Conservation (phyloP, 2,113 vertebrate genomes). For the Aspiorhynchus laticeps region DNA sequence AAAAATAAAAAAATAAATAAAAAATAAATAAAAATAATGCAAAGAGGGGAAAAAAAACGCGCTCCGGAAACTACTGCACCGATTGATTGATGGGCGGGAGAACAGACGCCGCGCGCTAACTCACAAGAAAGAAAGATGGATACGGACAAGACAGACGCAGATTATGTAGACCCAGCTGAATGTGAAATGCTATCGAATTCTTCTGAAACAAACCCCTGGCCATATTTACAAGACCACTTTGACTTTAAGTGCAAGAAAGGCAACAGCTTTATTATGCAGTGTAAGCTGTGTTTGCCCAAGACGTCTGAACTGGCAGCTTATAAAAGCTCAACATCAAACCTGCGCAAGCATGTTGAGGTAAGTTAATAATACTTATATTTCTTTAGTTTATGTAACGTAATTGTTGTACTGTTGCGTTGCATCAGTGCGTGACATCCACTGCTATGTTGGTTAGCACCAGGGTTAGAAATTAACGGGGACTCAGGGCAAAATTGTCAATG, state of each 20-base stretch:
- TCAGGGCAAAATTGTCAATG: neutral
- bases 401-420: neutral
- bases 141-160: neutral
- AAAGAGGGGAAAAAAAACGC: neutral
- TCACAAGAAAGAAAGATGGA: neutral
- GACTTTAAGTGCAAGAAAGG: constrained; percentile 18
- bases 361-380: neutral
- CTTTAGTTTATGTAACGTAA: neutral
- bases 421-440: neutral
- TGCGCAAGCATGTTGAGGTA: neutral
- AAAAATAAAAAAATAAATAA: neutral
- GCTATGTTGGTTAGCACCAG: neutral
- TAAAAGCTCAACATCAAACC: neutral
- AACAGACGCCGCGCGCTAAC: neutral
- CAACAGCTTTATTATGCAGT: constrained; percentile 34
- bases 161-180: neutral
- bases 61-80: neutral
- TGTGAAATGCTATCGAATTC: neutral
- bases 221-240: constrained; percentile 1
- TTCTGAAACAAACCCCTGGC: neutral
- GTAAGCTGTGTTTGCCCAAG: constrained; percentile 20
- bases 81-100: neutral
- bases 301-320: neutral
- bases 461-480: neutral
- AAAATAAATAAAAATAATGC: neutral